A percentile compares a stretch with the other conserved stretches of the same genome.
These are phyloP conservation scores for Coptodon rendalli DNA, from an alignment of 2,113 vertebrate genomes.

Conservation along the genomic window DNA sequence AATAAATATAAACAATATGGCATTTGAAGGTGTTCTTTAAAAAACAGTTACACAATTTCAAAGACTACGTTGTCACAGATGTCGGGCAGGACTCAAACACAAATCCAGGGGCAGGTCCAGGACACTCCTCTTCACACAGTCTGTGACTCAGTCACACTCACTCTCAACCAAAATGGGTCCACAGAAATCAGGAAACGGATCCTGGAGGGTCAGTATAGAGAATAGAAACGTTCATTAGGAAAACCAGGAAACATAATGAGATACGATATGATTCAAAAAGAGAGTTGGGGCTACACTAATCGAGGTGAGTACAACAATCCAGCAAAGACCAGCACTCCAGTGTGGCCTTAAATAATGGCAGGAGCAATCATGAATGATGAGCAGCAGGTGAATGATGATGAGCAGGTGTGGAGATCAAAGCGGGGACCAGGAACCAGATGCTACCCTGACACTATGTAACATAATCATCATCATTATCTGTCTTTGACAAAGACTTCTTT, in stretches of 20 bases:
- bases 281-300: rapidly evolving
- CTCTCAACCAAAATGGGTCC: too few species aligned
- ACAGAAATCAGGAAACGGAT: too few species aligned
- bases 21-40: not conserved
- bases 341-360: not conserved
- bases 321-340: not conserved
- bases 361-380: not conserved
- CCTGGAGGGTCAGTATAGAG: not conserved
- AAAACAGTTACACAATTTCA: not conserved
- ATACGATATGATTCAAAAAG: not conserved
- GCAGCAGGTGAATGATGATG: not conserved
- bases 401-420: not conserved
- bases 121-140: not conserved
- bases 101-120: not conserved
- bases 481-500: not conserved
- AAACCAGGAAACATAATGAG: not conserved
- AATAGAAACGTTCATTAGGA: not conserved
- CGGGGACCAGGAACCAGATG: not conserved
- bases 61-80: not conserved
- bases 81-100: not conserved
- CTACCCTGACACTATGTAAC: not conserved
- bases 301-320: not conserved
- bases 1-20: not conserved
- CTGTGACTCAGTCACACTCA: not conserved
- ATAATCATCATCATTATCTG: not conserved